Evolutionary conservation across 1,140 invertebrate genomes (phyloP), one percentile per base, ranked within the genome.

Genomic region (Scaptomyza hsui): DNA sequence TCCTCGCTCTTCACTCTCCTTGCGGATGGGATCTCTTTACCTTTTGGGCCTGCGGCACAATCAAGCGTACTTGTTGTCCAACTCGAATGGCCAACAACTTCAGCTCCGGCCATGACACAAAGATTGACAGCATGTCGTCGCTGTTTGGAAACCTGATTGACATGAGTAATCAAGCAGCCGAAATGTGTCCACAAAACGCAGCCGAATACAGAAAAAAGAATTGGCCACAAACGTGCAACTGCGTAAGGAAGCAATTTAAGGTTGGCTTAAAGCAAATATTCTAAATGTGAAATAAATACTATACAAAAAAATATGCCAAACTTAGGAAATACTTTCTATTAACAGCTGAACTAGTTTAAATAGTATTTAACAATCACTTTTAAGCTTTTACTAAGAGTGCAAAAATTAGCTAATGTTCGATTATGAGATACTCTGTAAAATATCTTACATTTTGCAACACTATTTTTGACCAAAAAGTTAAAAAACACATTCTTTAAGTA

Each of bases 61-160:
- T 81, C 78, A 81, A 78, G 82, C 81, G 59, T 81, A 86, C 78
- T 81, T 85, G 81, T 81, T 86, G 74, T 88, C 71, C 82, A 73
- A 77, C 72, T 67, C 37, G 39, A 68, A 75, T 73, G 41, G 39
- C 65, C 65, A 79, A 79, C 77, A 78, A 83, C 82, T 88, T 88
- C 75, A 86, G 70, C 26, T n/a, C n/a, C 70, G 82, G 85, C 78
- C 83, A 89, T 89, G 83, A 88, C 85, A 88, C 83, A 89, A 88
- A 83, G 83, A 88, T 89, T 88, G 83, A 88, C 83, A 88, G 83
- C 83, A 88, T 88, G 83, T 88, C 83, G 83, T 89, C 83, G 83
- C 83, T 89, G 83, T 79, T 88, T 88, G 83, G 72, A 88, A 89
- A 73, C 78, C 85, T 88, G 83, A 88, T 88, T 88, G 83, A 88